Base-by-base conservation (phyloP, 2,113 vertebrate genomes). In the Ammodytes marinus region DNA sequence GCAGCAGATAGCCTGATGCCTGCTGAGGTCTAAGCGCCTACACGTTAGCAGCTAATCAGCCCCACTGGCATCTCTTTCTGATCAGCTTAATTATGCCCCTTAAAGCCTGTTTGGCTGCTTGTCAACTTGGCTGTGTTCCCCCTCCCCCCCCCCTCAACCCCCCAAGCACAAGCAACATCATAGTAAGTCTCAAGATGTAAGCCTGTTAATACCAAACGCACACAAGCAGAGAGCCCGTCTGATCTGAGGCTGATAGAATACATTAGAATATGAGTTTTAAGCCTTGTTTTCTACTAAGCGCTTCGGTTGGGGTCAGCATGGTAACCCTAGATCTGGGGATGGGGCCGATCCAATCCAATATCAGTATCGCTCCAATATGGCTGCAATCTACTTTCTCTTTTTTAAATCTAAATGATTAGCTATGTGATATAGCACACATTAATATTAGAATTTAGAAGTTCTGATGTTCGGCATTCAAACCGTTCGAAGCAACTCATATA, bases 141-240 rank as follows among this genome's bases (percentile, higher is more conserved):
- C 35, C 27, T 2, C 27, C 27, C 27, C 27, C 27, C 27, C 27
- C 27, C 27, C 27, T 2, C 27, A 1, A 1, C 27, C 27, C 27
- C 27, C 27, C 27, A 27, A 54, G n/a, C 52, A 42, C 77, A 47
- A 15, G 19, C 39, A 27, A 17, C 66, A 75, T 75, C 66, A 43
- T 59, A 69, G 47, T 43, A 19, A 60, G 67, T 60, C 45, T 80
- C 45, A 52, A 27, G 79, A 53, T 64, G 27, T 70, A 74, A 82
- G 74, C 69, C 43, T 15, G 57, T 47, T 71, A 81, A 86, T 75
- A 37, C 69, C 74, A 69, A 79, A 68, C 80, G 85, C 74, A 75
- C 67, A 49, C 74, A 39, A 27, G 27, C 27, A 27, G 27, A 27
- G 77, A 57, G 71, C 50, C 64, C 68, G 76, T 58, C 43, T 43